A percentile compares a stretch with the other conserved stretches of the same genome.
Conservation (phyloP, 1,140 invertebrate species). For the Pantala flavescens region DNA sequence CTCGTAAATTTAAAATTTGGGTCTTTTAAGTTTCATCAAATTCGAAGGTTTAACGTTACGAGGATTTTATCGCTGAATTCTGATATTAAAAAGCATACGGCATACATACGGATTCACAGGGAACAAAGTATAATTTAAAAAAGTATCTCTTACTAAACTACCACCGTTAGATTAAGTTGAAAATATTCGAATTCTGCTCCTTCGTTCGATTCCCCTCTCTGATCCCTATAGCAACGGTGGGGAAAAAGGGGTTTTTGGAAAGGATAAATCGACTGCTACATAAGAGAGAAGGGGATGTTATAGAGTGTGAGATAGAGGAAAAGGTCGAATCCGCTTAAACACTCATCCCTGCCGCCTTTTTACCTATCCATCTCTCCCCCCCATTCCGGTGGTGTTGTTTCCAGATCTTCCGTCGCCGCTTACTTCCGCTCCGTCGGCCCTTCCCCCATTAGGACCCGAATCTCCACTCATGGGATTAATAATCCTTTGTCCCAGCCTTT, state of each 20-base stretch:
- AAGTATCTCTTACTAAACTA: too few relatives aligned
- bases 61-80: too few relatives aligned
- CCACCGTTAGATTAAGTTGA: too few relatives aligned
- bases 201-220: too few relatives aligned
- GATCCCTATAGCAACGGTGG: background rate
- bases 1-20: too few relatives aligned
- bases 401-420: background rate
- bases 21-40: too few relatives aligned
- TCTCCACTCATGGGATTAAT: background rate
- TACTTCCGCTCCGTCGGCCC: background rate
- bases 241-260: background rate
- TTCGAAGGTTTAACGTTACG: too few relatives aligned
- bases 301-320: background rate
- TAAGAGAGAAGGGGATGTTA: background rate
- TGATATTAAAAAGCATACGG: too few relatives aligned
- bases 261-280: background rate
- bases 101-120: too few relatives aligned
- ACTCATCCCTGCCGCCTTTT: background rate
- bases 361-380: background rate
- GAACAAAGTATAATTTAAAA: too few relatives aligned
- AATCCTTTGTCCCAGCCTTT: background rate
- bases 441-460: background rate
- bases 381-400: background rate
- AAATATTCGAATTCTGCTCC: too few relatives aligned
- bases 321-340: background rate